A percentile compares a stretch with the other conserved stretches of the same genome.
Conservation (phyloP, 2,888 invertebrate genomes). For the Malthinus seriepunctatus region DNA sequence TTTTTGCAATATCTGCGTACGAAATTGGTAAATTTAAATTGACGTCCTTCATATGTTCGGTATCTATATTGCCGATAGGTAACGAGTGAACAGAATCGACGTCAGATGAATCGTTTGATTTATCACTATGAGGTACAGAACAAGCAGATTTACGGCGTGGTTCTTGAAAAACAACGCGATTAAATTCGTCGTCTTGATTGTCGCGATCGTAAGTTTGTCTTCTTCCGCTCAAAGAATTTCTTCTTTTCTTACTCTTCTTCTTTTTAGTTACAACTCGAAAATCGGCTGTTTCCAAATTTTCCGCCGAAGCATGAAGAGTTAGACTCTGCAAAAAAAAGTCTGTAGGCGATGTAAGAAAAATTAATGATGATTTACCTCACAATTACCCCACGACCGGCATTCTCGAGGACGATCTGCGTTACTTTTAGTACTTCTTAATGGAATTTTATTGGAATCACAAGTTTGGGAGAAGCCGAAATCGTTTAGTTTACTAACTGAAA, state of each 20-base stretch:
- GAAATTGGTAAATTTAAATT: constrained; percentile 54
- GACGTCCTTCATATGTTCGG: constrained; percentile 8
- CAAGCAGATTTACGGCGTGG: constrained; percentile 70
- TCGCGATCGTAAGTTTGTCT: constrained; percentile 30
- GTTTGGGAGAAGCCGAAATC: constrained; percentile 55
- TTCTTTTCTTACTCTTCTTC: constrained; percentile 75
- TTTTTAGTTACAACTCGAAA: constrained; percentile 85
- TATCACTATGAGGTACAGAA: constrained; percentile 80
- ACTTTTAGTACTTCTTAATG: constrained; percentile 42
- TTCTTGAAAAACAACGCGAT: constrained; percentile 37
- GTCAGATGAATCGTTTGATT: constrained; percentile 80
- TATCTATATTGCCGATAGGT: constrained; percentile 60
- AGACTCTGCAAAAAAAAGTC: constrained; percentile 25
- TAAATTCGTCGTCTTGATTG: constrained; percentile 33
- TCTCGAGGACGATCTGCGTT: constrained; percentile 45
- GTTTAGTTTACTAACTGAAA: constrained; percentile 75
- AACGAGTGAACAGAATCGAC: constrained; percentile 85
- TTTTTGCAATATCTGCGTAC: constrained; percentile 82
- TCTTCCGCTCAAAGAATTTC: constrained; percentile 57
- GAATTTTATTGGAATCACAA: constrained; percentile 38
- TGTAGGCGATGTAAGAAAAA: not conserved
- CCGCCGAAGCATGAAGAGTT: constrained; percentile 45
- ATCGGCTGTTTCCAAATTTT: constrained; percentile 65
- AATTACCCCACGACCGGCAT: constrained; percentile 48
- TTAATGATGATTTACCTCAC: constrained; percentile 38